These are phyloP conservation scores for Spodoptera exigua DNA, from an alignment of 2,888 invertebrate genomes.

Conservation along the genomic window DNA sequence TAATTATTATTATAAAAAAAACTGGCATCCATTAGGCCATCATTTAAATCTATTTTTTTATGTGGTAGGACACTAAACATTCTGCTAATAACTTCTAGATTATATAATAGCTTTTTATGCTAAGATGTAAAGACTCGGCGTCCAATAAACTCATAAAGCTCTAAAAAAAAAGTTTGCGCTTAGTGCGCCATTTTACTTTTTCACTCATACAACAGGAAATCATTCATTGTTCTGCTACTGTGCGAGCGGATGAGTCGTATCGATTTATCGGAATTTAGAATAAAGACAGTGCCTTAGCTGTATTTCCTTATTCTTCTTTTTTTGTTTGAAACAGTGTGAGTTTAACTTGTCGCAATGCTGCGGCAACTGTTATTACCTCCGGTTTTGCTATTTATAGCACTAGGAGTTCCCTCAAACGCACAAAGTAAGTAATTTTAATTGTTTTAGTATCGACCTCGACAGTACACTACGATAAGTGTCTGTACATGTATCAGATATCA, in stretches of 20 bases:
- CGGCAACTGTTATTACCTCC: slow-evolving; percentile 56
- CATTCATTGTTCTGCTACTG: slow-evolving; percentile 32
- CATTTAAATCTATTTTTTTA: too few relatives aligned
- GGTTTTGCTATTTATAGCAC: slow-evolving; percentile 78
- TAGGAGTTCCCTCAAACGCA: slow-evolving; percentile 71
- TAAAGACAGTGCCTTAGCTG: slow-evolving; percentile 14
- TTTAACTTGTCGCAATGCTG: slow-evolving; percentile 52
- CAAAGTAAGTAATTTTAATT: slow-evolving; percentile 72
- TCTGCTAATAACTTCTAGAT: too few relatives aligned
- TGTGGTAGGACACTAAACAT: too few relatives aligned
- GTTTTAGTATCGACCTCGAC: neutral
- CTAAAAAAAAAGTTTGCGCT: too few relatives aligned
- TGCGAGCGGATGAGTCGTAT: slow-evolving; percentile 9
- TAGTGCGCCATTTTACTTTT: slow-evolving; percentile 37
- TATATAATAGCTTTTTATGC: too few relatives aligned
- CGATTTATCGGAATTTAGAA: slow-evolving; percentile 1
- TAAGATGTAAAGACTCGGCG: neutral
- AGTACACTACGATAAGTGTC: neutral
- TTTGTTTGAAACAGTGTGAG: slow-evolving; percentile 30
- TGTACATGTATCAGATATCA: too few relatives aligned
- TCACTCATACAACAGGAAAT: neutral
- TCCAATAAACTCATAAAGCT: slow-evolving; percentile 1
- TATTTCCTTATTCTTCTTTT: slow-evolving; percentile 7
- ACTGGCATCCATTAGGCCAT: too few relatives aligned
- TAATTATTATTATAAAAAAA: too few relatives aligned